These are phyloP conservation scores for Nomada ruficornis DNA, from an alignment of 2,888 invertebrate genomes.

Conservation along the genomic window DNA sequence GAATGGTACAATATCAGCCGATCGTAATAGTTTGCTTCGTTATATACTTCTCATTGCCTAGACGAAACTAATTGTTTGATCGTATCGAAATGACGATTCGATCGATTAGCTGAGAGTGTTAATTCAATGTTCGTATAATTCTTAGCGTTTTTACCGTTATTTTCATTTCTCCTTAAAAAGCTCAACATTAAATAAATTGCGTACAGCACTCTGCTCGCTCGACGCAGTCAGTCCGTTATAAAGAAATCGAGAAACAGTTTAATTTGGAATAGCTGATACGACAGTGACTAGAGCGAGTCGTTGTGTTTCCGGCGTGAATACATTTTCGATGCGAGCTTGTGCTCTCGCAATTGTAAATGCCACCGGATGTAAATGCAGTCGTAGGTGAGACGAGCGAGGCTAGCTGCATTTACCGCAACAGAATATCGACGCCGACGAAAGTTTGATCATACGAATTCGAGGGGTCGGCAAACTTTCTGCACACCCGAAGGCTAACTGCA, in stretches of 20 bases:
- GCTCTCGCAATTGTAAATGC: conserved; percentile 41
- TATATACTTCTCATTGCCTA: not conserved
- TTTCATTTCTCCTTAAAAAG: no score
- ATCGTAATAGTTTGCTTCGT: not conserved
- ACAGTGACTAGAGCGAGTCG: not conserved
- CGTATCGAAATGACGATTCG: no score
- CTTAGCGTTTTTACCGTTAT: no score
- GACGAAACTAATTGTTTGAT: not conserved
- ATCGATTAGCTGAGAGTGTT: no score
- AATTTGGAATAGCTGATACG: not conserved
- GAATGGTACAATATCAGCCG: no score
- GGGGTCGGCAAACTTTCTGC: conserved; percentile 47
- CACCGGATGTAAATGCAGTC: conserved; percentile 45
- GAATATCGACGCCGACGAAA: conserved; percentile 56
- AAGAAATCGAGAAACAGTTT: not conserved
- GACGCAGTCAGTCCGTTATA: not conserved
- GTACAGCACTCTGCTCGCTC: no score
- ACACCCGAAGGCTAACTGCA: conserved; percentile 38
- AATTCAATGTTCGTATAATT: no score
- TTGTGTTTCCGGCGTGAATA: conserved; percentile 30
- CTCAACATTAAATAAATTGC: no score
- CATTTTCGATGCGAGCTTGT: conserved; percentile 29
- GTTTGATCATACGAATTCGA: conserved; percentile 49
- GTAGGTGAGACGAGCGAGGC: conserved; percentile 8
- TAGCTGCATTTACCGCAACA: conserved; percentile 55